A percentile compares a stretch with the other conserved stretches of the same genome.
phyloP scores from a whole-genome alignment of 2,888 invertebrate species.

The Mylabris sibirica region DNA sequence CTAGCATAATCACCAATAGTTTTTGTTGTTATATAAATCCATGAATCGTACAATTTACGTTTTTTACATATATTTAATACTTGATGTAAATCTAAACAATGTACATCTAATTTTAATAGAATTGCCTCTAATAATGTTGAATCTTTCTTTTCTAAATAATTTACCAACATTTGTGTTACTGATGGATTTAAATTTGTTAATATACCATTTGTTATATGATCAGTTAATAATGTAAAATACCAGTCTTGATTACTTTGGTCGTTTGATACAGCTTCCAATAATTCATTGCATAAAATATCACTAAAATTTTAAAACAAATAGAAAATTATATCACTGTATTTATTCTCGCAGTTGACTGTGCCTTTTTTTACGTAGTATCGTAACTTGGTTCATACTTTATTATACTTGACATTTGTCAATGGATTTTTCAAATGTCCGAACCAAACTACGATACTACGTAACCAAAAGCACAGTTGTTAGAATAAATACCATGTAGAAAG shows the following conservation, averaged over 20 bases:
- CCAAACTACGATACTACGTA: no score
- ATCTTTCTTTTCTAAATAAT: slow-evolving; percentile 70
- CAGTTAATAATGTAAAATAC: slow-evolving; percentile 75
- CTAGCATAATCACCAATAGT: slow-evolving; percentile 78
- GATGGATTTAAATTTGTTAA: slow-evolving; percentile 71
- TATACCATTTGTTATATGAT: slow-evolving; percentile 72
- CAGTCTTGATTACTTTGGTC: slow-evolving; percentile 60
- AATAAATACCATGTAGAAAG: no score
- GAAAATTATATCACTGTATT: no score
- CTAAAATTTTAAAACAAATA: slow-evolving; percentile 40
- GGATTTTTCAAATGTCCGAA: no score
- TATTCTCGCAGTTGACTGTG: no score
- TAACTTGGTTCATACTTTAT: no score
- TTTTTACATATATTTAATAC: slow-evolving; percentile 64
- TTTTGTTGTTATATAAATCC: slow-evolving; percentile 79
- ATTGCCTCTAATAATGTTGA: slow-evolving; percentile 72
- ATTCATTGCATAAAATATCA: slow-evolving; percentile 68
- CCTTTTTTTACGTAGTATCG: no score
- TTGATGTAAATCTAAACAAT: slow-evolving; percentile 80
- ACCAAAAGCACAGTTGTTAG: no score
- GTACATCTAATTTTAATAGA: slow-evolving; percentile 75
- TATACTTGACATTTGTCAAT: no score
- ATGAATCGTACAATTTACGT: slow-evolving; percentile 72
- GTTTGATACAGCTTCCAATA: slow-evolving; percentile 68
- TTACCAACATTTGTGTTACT: slow-evolving; percentile 76